These are phyloP conservation scores for Eumacrocentrus americanus DNA, from an alignment of 2,888 invertebrate species.

Conservation along the genomic window DNA sequence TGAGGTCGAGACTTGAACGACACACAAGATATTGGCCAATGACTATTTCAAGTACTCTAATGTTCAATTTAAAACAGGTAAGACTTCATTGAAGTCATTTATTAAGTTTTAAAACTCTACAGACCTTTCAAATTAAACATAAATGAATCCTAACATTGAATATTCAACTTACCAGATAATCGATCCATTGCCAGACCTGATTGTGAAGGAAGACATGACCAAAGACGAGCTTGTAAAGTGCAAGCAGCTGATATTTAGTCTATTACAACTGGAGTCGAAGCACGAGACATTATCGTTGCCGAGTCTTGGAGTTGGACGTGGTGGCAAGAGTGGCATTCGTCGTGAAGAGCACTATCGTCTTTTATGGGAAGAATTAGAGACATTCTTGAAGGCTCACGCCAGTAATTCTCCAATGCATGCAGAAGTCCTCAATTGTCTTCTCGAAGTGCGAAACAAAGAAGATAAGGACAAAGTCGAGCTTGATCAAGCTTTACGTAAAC, in stretches of 20 bases:
- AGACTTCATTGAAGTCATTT: too few species aligned
- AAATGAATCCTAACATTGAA: slow-evolving; percentile 2
- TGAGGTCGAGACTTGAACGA: slow-evolving; percentile 74
- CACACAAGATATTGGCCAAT: slow-evolving; percentile 89
- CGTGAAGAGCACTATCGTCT: slow-evolving; percentile 90
- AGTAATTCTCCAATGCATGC: slow-evolving; percentile 74
- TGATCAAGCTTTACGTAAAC: slow-evolving; percentile 67
- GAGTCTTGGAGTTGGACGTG: slow-evolving; percentile 70
- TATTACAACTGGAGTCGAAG: slow-evolving; percentile 81
- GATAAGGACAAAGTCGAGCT: slow-evolving; percentile 68
- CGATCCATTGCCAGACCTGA: slow-evolving; percentile 79
- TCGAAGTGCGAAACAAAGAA: slow-evolving; percentile 71
- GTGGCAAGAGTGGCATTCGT: slow-evolving; percentile 58
- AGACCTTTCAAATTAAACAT: background rate
- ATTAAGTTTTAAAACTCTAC: background rate
- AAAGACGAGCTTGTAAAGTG: slow-evolving; percentile 89
- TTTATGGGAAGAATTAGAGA: slow-evolving; percentile 89
- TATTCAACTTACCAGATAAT: slow-evolving; percentile 67
- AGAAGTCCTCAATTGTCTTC: slow-evolving; percentile 77
- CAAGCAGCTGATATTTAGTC: slow-evolving; percentile 80
- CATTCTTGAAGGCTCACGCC: slow-evolving; percentile 74
- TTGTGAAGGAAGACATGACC: slow-evolving; percentile 81
- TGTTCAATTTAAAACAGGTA: slow-evolving; percentile 82
- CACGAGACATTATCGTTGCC: slow-evolving; percentile 81
- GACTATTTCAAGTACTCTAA: slow-evolving; percentile 85